A percentile compares a stretch with the other conserved stretches of the same genome.
Evolutionary conservation across 1,140 invertebrate genomes (phyloP).

Genomic region (Bombus haemorrhoidalis): DNA sequence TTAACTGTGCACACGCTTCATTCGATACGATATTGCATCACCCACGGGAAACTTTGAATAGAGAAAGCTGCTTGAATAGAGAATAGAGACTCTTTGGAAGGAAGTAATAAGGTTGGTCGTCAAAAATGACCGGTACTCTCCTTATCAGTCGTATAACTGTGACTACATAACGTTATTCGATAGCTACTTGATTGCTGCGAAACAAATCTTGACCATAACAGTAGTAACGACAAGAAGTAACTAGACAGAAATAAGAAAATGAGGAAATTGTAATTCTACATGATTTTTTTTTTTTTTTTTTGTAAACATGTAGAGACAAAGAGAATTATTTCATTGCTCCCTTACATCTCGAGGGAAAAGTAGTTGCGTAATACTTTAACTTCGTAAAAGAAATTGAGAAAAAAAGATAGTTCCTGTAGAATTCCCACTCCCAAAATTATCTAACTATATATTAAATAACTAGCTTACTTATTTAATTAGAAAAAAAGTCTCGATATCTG

Average conservation of each 20-base stretch:
- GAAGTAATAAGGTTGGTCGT: constrained; percentile 7
- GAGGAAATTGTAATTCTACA: neutral
- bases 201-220: neutral
- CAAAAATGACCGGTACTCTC: neutral
- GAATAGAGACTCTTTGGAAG: neutral
- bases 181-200: neutral
- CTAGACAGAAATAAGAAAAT: neutral
- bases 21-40: constrained; percentile 14
- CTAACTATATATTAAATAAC: too few relatives aligned
- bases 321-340: too few relatives aligned
- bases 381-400: too few relatives aligned
- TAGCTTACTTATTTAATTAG: too few relatives aligned
- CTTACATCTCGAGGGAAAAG: too few relatives aligned
- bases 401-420: too few relatives aligned
- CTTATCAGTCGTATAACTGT: neutral
- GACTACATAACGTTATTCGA: too few relatives aligned
- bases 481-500: too few relatives aligned
- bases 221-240: too few relatives aligned
- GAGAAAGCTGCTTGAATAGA: neutral
- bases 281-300: neutral
- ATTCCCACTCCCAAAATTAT: too few relatives aligned
- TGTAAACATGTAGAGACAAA: too few relatives aligned
- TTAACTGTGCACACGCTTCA: neutral
- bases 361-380: too few relatives aligned
- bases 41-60: constrained; percentile 14